These are phyloP conservation scores for Acanthaster planci DNA, from an alignment of 35 echinoderm and acorn worm genomes.

Conservation along the genomic window DNA sequence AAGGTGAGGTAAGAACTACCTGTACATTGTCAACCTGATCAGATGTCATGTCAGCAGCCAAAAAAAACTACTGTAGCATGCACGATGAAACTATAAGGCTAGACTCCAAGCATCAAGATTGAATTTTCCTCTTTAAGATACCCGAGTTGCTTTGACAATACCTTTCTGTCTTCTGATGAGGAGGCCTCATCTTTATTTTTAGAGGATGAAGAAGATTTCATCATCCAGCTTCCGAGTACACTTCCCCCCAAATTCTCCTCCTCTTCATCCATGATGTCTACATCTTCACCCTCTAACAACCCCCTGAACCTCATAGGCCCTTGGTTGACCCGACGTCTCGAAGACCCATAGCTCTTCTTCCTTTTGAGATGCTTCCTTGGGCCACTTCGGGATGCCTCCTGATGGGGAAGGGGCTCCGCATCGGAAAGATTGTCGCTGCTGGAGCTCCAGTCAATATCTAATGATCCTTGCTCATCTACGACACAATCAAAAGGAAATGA, in stretches of 20 bases:
- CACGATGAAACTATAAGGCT: too few relatives aligned
- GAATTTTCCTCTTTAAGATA: too few relatives aligned
- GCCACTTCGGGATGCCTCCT: background rate
- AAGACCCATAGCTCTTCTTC: background rate
- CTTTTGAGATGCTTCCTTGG: background rate
- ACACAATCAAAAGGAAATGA: background rate
- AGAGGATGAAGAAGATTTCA: too few relatives aligned
- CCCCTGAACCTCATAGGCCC: background rate
- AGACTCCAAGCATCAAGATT: too few relatives aligned
- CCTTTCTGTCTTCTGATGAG: too few relatives aligned
- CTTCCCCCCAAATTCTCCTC: background rate
- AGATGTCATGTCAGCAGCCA: too few relatives aligned
- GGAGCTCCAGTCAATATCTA: conserved; percentile 66
- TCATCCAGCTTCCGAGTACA: too few relatives aligned
- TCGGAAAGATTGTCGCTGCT: conserved; percentile 44
- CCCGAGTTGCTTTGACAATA: too few relatives aligned
- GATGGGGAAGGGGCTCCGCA: background rate
- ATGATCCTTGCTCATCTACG: background rate
- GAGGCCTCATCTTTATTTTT: too few relatives aligned
- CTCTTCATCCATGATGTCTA: conserved; percentile 1
- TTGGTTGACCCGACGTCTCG: background rate
- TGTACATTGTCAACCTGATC: too few relatives aligned
- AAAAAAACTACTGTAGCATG: too few relatives aligned
- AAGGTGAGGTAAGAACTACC: too few relatives aligned
- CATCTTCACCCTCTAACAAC: background rate